Percentiles rank a stretch among this genome's conserved stretches.
Conservation (phyloP, 2,797 vertebrate genomes). For the Rhynchonycteris naso region DNA sequence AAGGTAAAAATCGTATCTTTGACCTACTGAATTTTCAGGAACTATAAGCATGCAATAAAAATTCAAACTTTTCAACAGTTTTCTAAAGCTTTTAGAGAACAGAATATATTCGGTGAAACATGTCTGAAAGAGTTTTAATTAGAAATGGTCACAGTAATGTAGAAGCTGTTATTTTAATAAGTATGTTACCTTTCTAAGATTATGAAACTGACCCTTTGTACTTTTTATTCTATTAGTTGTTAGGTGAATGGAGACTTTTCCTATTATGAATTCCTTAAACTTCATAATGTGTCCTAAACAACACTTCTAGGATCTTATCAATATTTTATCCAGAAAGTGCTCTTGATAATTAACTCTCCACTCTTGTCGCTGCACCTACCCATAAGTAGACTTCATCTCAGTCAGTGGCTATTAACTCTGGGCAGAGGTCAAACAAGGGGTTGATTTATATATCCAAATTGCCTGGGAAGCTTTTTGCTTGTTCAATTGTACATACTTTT, state of each 20-base stretch:
- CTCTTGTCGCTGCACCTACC: background rate
- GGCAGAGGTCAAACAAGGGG: background rate
- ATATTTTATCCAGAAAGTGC: conserved; percentile 2
- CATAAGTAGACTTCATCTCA: background rate
- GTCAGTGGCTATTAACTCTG: background rate
- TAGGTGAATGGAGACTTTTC: background rate
- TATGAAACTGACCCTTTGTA: background rate
- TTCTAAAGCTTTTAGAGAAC: conserved; percentile 40
- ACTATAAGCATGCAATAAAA: background rate
- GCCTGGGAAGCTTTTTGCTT: background rate
- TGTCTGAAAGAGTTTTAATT: conserved; percentile 46
- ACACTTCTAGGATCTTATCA: background rate
- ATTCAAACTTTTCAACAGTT: background rate
- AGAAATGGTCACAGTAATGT: conserved; percentile 32
- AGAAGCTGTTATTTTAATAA: conserved; percentile 39
- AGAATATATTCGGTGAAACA: background rate
- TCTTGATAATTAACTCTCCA: background rate
- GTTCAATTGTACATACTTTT: background rate
- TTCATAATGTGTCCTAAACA: background rate
- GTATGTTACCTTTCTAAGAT: background rate
- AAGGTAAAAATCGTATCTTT: background rate
- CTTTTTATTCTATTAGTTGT: background rate
- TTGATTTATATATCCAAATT: background rate
- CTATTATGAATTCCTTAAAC: background rate
- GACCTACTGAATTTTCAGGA: background rate